phyloP scores from a whole-genome alignment of 2,797 vertebrate species.

The Cynopterus sphinx region DNA sequence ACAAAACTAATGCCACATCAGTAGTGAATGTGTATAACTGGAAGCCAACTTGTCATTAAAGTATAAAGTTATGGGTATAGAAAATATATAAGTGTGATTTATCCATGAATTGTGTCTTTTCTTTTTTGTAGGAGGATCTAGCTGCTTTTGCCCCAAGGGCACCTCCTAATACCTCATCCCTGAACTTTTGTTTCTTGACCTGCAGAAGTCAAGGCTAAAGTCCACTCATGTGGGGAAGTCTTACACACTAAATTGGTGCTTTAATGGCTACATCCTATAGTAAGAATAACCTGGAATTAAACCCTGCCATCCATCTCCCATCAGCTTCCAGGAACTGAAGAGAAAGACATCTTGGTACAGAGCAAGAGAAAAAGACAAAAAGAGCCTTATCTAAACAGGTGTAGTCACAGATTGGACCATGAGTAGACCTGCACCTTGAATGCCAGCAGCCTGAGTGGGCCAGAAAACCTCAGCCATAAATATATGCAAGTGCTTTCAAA shows the following conservation, averaged over 20 bases:
- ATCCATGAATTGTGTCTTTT: not conserved
- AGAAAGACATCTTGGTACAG: not conserved
- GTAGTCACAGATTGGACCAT: not conserved
- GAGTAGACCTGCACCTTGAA: not conserved
- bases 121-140: not conserved
- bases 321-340: not conserved
- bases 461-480: not conserved
- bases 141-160: not conserved
- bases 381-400: not conserved
- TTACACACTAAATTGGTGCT: not conserved
- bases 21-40: not conserved
- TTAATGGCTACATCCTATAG: not conserved
- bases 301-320: fast-evolving
- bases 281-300: not conserved
- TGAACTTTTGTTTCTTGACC: not conserved
- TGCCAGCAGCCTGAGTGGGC: not conserved
- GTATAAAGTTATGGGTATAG: not conserved
- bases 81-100: not conserved
- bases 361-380: not conserved
- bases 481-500: not conserved
- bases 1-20: not conserved
- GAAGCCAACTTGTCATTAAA: not conserved
- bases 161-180: not conserved
- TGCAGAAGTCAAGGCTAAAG: not conserved
- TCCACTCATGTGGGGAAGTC: not conserved